These are phyloP conservation scores for Machimus atricapillus DNA, from an alignment of 2,888 invertebrate genomes.

Conservation along the genomic window DNA sequence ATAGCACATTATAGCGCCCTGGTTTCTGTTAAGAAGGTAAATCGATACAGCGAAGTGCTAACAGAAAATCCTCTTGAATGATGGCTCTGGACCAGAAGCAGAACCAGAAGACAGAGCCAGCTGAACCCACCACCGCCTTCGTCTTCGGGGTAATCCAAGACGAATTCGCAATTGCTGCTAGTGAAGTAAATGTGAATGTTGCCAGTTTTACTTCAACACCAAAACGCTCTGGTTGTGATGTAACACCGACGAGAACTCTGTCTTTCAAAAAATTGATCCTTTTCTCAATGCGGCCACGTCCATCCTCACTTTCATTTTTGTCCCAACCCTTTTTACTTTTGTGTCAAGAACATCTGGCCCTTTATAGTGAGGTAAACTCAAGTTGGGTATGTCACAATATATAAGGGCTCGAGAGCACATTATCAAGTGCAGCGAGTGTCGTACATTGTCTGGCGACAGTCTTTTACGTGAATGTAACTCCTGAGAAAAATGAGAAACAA, in stretches of 20 bases:
- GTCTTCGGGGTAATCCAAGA: not conserved
- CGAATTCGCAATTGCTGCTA: not conserved
- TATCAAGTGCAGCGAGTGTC: constrained; percentile 11
- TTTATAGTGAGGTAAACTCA: not conserved
- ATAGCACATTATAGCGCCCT: not conserved
- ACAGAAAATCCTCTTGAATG: constrained; percentile 27
- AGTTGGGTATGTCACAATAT: constrained; percentile 11
- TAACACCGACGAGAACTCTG: not conserved
- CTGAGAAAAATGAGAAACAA: not conserved
- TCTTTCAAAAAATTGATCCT: constrained; percentile 12
- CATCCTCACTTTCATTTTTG: not conserved
- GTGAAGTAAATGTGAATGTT: constrained; percentile 1
- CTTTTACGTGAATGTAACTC: not conserved
- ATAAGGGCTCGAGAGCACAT: not conserved
- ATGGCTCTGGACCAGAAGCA: not conserved
- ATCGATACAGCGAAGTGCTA: constrained; percentile 26
- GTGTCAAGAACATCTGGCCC: constrained; percentile 19
- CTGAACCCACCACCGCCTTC: not conserved
- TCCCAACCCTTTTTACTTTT: not conserved
- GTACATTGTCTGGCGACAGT: not conserved
- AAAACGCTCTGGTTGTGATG: not conserved
- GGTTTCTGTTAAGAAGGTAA: constrained; percentile 4
- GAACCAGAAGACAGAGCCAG: not conserved
- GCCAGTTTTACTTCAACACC: not conserved
- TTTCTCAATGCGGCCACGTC: not conserved